Conservation (phyloP, 2,888 invertebrate species). For the Stenurella melanura region DNA sequence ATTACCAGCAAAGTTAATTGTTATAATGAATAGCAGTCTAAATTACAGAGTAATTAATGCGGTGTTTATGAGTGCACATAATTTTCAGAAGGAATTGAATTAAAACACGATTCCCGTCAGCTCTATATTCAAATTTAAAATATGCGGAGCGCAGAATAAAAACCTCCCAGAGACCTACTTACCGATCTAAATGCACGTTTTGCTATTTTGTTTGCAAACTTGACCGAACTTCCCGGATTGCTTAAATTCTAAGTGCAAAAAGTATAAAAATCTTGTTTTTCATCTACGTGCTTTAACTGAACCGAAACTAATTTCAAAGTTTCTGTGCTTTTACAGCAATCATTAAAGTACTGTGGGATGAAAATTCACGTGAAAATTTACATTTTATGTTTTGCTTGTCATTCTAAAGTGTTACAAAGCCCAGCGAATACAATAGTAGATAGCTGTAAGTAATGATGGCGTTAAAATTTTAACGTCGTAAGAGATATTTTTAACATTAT, state of each 20-base stretch:
- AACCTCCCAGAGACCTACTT: slow-evolving; percentile 19
- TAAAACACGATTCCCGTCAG: slow-evolving; percentile 15
- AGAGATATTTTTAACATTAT: slow-evolving; percentile 31
- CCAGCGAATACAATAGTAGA: slow-evolving; percentile 22
- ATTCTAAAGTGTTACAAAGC: slow-evolving; percentile 17
- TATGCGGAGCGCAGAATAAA: slow-evolving; percentile 1
- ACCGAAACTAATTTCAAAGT: slow-evolving; percentile 32
- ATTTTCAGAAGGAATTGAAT: slow-evolving; percentile 14
- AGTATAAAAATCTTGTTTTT: slow-evolving; percentile 19
- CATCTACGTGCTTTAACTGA: slow-evolving; percentile 21
- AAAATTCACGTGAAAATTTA: slow-evolving; percentile 24
- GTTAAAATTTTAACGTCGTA: slow-evolving; percentile 33
- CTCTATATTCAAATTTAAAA: neutral
- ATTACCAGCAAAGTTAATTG: slow-evolving; percentile 4
- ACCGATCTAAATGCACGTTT: slow-evolving; percentile 21
- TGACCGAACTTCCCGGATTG: slow-evolving; percentile 19
- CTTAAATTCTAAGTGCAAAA: slow-evolving; percentile 15
- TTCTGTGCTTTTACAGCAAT: slow-evolving; percentile 20
- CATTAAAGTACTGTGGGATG: slow-evolving; percentile 26
- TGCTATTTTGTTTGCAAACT: slow-evolving; percentile 25
- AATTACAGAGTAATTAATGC: slow-evolving; percentile 9
- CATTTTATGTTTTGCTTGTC: slow-evolving; percentile 33
- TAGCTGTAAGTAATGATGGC: slow-evolving; percentile 26
- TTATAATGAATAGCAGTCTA: slow-evolving; percentile 8
- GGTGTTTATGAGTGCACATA: slow-evolving; percentile 8